Percentiles rank a stretch among this genome's conserved stretches.
Conservation (phyloP, 2,888 invertebrate species). For the Pachymerium ferrugineum region DNA sequence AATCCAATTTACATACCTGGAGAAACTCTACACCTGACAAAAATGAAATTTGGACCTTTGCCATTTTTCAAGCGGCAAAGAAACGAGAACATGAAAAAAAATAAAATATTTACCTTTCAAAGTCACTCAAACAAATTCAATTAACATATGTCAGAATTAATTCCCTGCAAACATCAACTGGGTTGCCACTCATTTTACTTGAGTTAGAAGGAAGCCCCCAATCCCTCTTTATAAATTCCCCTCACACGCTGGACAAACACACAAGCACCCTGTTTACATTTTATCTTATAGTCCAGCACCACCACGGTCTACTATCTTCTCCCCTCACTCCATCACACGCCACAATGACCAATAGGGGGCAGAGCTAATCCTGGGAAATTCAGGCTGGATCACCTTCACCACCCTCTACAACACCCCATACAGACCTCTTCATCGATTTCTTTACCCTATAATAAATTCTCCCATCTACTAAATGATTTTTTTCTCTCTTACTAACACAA, state of each 20-base stretch:
- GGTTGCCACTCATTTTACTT: background rate
- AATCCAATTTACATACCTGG: slow-evolving; percentile 12
- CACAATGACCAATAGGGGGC: slow-evolving; percentile 21
- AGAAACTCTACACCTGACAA: slow-evolving; percentile 14
- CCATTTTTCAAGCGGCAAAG: background rate
- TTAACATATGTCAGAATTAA: slow-evolving; percentile 15
- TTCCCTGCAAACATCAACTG: background rate
- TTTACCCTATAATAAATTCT: background rate
- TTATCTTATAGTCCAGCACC: slow-evolving; percentile 18
- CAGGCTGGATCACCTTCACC: slow-evolving; percentile 3
- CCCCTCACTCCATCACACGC: slow-evolving; percentile 18
- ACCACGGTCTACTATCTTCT: slow-evolving; percentile 1
- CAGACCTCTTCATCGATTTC: background rate
- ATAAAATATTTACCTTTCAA: slow-evolving; percentile 1
- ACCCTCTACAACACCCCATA: background rate
- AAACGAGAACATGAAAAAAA: background rate
- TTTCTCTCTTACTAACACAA: too few species aligned
- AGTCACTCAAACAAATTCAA: slow-evolving; percentile 18
- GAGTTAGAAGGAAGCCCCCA: background rate
- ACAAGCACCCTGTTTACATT: slow-evolving; percentile 21
- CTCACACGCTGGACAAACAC: slow-evolving; percentile 16
- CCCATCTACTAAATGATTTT: background rate
- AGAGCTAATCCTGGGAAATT: slow-evolving; percentile 15
- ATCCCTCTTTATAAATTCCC: slow-evolving; percentile 18
- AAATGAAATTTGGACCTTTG: slow-evolving; percentile 10